Conservation (phyloP, 2,888 invertebrate species). For the Notodonta dromedarius region DNA sequence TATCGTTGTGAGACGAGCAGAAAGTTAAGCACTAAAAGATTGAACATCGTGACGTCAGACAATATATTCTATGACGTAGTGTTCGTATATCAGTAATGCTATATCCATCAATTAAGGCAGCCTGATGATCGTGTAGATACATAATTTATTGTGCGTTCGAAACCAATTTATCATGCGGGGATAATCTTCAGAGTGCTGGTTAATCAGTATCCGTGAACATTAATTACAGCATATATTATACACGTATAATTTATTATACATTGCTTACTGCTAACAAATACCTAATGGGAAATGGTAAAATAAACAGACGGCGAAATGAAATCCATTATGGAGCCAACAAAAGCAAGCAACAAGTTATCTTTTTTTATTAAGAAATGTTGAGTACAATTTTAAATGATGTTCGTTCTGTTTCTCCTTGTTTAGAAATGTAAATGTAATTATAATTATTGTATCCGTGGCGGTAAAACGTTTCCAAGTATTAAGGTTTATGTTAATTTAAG, state of each 20-base stretch:
- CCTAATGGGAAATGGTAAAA: not conserved
- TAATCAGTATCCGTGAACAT: not conserved
- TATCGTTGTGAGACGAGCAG: too few species aligned
- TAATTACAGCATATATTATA: too few species aligned
- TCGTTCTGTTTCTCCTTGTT: not conserved
- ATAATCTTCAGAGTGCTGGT: not conserved
- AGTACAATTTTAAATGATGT: not conserved
- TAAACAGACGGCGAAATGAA: not conserved
- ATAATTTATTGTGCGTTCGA: not conserved
- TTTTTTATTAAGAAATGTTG: not conserved
- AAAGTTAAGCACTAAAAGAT: too few species aligned
- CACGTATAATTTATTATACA: too few species aligned
- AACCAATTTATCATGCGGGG: not conserved
- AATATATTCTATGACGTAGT: too few species aligned
- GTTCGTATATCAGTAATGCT: too few species aligned
- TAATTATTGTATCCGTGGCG: not conserved
- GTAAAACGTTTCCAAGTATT: conserved; percentile 6
- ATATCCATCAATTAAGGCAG: not conserved
- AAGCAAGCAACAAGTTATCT: not conserved
- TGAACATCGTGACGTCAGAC: too few species aligned
- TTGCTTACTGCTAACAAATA: too few species aligned
- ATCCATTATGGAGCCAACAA: not conserved
- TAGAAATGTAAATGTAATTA: not conserved
- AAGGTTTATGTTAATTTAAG: conserved; percentile 3
- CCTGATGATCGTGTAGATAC: not conserved